These are phyloP conservation scores for Perca fluviatilis DNA, from an alignment of 2,113 vertebrate genomes.

Conservation along the genomic window DNA sequence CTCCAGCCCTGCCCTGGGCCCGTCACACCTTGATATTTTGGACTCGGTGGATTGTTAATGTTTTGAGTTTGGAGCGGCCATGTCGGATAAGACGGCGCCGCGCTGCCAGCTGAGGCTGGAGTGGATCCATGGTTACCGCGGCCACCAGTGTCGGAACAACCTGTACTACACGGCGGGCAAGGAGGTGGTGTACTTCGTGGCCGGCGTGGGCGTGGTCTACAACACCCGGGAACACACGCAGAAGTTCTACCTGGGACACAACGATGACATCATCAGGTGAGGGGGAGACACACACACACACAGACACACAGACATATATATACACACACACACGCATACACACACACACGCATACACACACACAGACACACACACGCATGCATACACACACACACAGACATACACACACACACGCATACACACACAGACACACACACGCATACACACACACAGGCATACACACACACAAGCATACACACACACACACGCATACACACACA, in stretches of 20 bases:
- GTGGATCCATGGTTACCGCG: slow-evolving; percentile 98
- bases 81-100: slow-evolving; percentile 97
- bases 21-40: too few species aligned
- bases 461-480: too few species aligned
- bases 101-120: slow-evolving; percentile 95
- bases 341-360: neutral
- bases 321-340: neutral
- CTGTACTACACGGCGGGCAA: slow-evolving; percentile 97
- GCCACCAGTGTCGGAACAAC: slow-evolving; percentile 99
- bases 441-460: too few species aligned
- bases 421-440: too few species aligned
- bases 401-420: too few species aligned
- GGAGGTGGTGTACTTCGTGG: slow-evolving; percentile 98
- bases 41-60: neutral
- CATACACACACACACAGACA: too few species aligned
- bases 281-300: neutral
- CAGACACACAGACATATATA: too few species aligned
- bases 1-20: too few species aligned
- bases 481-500: too few species aligned
- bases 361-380: too few species aligned
- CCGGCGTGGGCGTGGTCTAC: slow-evolving; percentile 97
- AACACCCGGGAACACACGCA: slow-evolving; percentile 97
- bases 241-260: slow-evolving; percentile 99
- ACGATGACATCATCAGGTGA: slow-evolving; percentile 98
- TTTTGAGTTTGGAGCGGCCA: slow-evolving; percentile 21